Evolutionary conservation across 1,140 invertebrate genomes (phyloP), one percentile per base, ranked within the genome.

Genomic region (Cherax quadricarinatus): DNA sequence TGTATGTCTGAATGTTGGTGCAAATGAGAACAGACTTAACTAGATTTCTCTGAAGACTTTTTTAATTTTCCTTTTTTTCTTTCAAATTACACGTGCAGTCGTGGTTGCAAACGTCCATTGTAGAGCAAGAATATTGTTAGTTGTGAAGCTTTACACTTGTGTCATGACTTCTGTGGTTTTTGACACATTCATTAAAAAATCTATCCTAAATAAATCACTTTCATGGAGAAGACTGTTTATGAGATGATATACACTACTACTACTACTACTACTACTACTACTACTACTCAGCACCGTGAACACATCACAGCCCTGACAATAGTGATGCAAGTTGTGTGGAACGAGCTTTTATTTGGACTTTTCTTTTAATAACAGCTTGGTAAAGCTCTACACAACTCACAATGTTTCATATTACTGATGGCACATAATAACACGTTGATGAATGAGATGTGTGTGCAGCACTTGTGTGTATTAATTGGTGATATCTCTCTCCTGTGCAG

Each of bases 51-150:
- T 82, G 80, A 70, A 89, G 80, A 78, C 18, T 82, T 57, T 49
- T 21, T 88, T 90, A 82, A 30, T 62, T 88, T 86, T 81, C n/a
- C 41, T 18, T 79, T 87, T 79, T 87, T 86, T 86, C 41, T 73
- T 86, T 91, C n/a, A 51, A 81, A 48, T 81, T 86, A 91, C 90
- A 91, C 90, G 90, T 91, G 75, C 90, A 91, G 73, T 91, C 90
- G 90, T 91, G 90, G 90, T 91, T 81, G 90, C 90, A 91, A 78
- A 91, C 90, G 90, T 91, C 90, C 90, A 91, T 86, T 91, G 88
- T 90, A 90, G 88, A 78, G 88, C 88, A 90, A 90, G 88, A 73
- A 82, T 90, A 83, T 90, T 90, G 90, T 91, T 91, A 82, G 60
- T 91, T 79, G 60, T 91, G 75, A 91, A 70, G 84, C 90, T 91